Evolutionary conservation across 2,113 vertebrate species (phyloP).

Genomic region (Trinectes maculatus): DNA sequence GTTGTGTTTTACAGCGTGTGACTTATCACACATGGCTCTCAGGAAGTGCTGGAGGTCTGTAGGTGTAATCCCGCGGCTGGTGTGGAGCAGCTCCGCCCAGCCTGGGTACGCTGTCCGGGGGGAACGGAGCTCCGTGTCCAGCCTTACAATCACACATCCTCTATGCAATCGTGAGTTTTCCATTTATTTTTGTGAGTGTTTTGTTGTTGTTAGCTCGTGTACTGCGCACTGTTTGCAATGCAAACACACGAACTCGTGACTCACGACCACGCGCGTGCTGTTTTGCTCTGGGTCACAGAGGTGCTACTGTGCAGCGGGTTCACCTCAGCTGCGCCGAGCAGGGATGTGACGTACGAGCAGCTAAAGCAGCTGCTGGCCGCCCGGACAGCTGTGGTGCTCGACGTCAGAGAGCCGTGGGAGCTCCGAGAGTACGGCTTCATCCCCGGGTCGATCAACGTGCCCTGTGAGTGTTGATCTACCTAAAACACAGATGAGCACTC

Average conservation of each 20-base stretch:
- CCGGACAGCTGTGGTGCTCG: constrained; percentile 82
- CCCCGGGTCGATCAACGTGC: constrained; percentile 88
- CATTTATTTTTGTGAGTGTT: neutral
- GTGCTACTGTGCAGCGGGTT: constrained; percentile 62
- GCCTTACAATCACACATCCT: constrained; percentile 21
- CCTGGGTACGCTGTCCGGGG: constrained; percentile 18
- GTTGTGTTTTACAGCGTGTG: neutral
- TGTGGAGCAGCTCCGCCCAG: constrained; percentile 40
- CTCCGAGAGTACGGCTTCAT: constrained; percentile 87
- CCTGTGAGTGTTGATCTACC: constrained; percentile 81
- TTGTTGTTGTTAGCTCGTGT: neutral
- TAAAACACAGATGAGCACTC: neutral
- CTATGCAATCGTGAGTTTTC: constrained; percentile 56
- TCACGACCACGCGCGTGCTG: too few relatives aligned
- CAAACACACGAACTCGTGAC: neutral
- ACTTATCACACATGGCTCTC: constrained; percentile 67
- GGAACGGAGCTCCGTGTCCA: constrained; percentile 36
- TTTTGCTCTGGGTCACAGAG: constrained; percentile 34
- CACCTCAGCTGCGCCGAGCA: constrained; percentile 58
- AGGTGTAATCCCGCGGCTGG: constrained; percentile 41
- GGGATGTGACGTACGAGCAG: constrained; percentile 83
- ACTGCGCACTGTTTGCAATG: neutral
- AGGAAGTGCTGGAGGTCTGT: constrained; percentile 56
- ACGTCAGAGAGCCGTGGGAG: constrained; percentile 94
- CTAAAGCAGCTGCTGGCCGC: constrained; percentile 85